A percentile compares a stretch with the other conserved stretches of the same genome.
Conservation (phyloP, 1,140 invertebrate genomes). For the Zelostemma sp. region DNA sequence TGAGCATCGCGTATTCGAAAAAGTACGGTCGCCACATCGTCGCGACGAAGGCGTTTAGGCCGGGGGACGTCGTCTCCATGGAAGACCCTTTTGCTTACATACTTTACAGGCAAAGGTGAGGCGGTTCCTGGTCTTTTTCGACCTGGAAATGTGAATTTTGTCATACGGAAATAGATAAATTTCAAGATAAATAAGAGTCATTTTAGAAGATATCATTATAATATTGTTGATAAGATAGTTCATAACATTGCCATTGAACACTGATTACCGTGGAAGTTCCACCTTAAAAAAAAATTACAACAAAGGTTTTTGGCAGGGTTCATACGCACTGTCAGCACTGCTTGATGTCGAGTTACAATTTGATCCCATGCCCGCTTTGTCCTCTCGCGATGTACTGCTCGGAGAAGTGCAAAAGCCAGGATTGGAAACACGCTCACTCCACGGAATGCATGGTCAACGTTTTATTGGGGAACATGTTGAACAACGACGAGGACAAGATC, state of each 20-base stretch:
- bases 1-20: conserved; percentile 73
- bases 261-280: too few relatives aligned
- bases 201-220: too few relatives aligned
- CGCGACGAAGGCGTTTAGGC: conserved; percentile 76
- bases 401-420: conserved; percentile 69
- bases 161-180: not conserved
- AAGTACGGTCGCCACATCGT: conserved; percentile 78
- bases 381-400: conserved; percentile 73
- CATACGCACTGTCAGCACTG: conserved; percentile 85
- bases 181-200: not conserved
- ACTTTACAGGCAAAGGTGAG: conserved; percentile 75
- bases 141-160: not conserved
- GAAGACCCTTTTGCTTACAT: conserved; percentile 85
- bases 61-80: conserved; percentile 83
- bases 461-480: conserved; percentile 60
- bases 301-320: conserved; percentile 62
- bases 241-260: too few relatives aligned
- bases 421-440: conserved; percentile 72
- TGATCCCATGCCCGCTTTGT: conserved; percentile 70
- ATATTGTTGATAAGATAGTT: too few relatives aligned
- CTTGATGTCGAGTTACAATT: conserved; percentile 75
- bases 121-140: too few relatives aligned
- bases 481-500: conserved; percentile 68
- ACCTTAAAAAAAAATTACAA: not conserved
- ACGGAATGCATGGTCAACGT: conserved; percentile 74